Conservation (phyloP, 2,113 vertebrate species). For the Ochotona princeps region DNA sequence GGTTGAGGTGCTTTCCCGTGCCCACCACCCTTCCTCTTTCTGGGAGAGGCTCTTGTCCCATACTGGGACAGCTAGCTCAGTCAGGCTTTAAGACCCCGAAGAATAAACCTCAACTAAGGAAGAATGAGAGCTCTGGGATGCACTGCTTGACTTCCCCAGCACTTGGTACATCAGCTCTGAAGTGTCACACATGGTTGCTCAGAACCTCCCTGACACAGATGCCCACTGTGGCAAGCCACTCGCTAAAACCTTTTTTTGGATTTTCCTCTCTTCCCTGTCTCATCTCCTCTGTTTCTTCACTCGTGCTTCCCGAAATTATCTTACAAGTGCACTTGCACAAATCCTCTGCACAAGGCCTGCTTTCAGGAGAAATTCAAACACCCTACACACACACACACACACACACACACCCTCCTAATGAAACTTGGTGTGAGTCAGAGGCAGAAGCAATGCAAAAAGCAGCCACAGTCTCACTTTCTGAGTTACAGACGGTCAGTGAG, state of each 20-base stretch:
- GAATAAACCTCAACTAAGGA: neutral
- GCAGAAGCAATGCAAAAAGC: neutral
- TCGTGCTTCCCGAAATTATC: neutral
- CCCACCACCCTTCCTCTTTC: neutral
- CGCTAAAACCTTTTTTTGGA: accelerated
- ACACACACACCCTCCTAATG: neutral
- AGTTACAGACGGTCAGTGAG: neutral
- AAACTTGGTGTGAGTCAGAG: neutral
- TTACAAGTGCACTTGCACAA: neutral
- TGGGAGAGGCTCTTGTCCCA: neutral
- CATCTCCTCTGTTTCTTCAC: neutral
- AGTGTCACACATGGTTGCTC: neutral
- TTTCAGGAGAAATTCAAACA: neutral
- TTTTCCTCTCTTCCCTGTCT: neutral
- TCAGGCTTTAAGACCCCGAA: neutral
- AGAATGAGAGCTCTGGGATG: neutral
- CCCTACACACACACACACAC: no score
- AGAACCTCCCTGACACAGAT: accelerated
- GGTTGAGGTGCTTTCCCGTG: no score
- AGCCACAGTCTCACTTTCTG: neutral
- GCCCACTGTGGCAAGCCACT: neutral
- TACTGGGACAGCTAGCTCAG: neutral
- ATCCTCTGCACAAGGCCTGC: neutral
- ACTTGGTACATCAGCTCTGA: accelerated
- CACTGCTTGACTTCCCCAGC: neutral